phyloP scores from a whole-genome alignment of 2,113 vertebrate genomes.

The Sinocyclocheilus anshuiensis region DNA sequence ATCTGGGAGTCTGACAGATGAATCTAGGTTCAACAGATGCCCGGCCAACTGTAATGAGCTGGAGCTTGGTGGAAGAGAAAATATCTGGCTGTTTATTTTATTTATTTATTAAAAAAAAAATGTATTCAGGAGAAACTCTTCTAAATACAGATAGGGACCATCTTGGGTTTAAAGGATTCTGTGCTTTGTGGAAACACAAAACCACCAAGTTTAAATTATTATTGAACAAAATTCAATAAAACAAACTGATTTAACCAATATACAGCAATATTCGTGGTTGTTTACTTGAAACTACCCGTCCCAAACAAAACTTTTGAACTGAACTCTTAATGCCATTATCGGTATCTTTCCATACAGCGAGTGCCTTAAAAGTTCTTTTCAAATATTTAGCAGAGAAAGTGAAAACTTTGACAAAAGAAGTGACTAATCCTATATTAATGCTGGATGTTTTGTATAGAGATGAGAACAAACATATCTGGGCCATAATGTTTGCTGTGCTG shows the following conservation, averaged over 20 bases:
- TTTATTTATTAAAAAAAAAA: not conserved
- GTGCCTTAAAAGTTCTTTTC: not conserved
- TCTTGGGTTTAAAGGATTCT: not conserved
- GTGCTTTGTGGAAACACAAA: not conserved
- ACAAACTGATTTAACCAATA: too few relatives aligned
- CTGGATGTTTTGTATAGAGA: not conserved
- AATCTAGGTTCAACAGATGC: slow-evolving; percentile 8
- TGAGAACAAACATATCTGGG: not conserved
- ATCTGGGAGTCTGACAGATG: slow-evolving; percentile 14
- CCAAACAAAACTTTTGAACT: not conserved
- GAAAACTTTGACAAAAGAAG: not conserved
- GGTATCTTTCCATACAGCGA: not conserved
- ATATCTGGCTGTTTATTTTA: not conserved
- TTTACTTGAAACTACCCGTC: too few relatives aligned
- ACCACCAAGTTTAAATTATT: too few relatives aligned
- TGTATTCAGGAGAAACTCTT: not conserved
- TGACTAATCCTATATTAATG: not conserved
- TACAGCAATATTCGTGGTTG: too few relatives aligned
- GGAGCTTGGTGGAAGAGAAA: not conserved
- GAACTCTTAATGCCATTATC: not conserved
- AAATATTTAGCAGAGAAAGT: not conserved
- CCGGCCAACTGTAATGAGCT: not conserved
- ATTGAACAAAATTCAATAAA: too few relatives aligned
- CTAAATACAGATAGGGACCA: not conserved
- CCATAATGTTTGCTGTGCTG: slow-evolving; percentile 8